Evolutionary conservation across 2,113 vertebrate genomes (phyloP), one percentile per base, ranked within the genome.

Genomic region (Hippoglossus stenolepis): DNA sequence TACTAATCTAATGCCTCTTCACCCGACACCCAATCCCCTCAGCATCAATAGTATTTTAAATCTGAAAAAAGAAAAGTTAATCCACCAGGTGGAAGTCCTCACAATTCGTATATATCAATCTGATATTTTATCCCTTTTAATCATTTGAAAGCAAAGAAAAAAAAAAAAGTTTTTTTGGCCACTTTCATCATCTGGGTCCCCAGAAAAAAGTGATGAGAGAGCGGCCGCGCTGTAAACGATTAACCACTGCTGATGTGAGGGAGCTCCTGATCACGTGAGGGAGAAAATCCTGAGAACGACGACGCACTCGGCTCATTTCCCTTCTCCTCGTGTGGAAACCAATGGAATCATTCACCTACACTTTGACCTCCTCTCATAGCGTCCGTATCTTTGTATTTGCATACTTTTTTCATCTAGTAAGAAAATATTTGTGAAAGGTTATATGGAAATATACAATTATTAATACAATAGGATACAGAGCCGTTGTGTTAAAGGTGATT

Each of bases 381-480:
- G 47, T 83, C 73, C 67, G 13, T 57, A 69, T 72, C 65, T 82
- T 58, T 80, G 75, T 79, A 66, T 79, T 73, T 35, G 68, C 70
- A 76, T 57, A 23, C 12, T 82, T 47, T 87, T 87, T 80, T 81
- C 90, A 94, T 96, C 94, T 94, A 92, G 91, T 97, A 97, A 94
- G 96, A 98, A 98, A 97, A 97, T 96, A 99, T 94, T 95, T 93
- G 93, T 94, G 90, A 75, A 94, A 94, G 91, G 94, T 95, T 96
- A 97, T 95, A 96, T 95, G 94, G 93, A 95, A 96, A 94, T 94
- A 95, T 94, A 96, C 87, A 94, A 87, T 95, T 95, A 89, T 89
- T 88, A 87, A 89, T 95, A 89, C 84, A 93, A 90, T 90, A 91
- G 90, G 91, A 83, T 91, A 86, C 87, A 92, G 92, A 89, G 86